phyloP scores from a whole-genome alignment of 2,888 invertebrate genomes.

The Tiliacea aurago region DNA sequence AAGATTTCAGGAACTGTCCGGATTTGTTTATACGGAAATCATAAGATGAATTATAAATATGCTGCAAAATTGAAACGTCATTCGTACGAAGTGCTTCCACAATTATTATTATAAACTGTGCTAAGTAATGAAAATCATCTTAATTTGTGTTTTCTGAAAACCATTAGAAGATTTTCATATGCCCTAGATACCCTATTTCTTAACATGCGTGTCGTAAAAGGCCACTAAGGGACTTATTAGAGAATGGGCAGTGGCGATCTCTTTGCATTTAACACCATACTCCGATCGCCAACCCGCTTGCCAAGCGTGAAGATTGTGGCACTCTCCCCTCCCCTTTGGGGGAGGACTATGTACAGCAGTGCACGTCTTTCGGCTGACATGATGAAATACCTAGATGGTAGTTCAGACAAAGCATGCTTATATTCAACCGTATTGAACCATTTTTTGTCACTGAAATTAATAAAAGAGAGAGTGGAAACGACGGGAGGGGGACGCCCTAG shows the following conservation, averaged over 20 bases:
- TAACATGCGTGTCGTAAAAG: too few species aligned
- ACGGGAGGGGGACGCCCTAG: too few species aligned
- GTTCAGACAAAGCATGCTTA: neutral
- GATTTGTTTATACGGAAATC: slow-evolving; percentile 30
- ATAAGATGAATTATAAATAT: slow-evolving; percentile 5
- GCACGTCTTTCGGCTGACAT: too few species aligned
- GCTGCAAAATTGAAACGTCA: slow-evolving; percentile 18
- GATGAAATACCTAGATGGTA: neutral
- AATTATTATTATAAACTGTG: slow-evolving; percentile 2
- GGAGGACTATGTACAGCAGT: too few species aligned
- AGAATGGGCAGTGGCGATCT: too few species aligned
- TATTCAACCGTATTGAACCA: neutral
- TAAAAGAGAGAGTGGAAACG: too few species aligned
- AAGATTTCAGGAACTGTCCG: slow-evolving; percentile 26
- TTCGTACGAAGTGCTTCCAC: slow-evolving; percentile 9
- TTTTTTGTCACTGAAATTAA: neutral
- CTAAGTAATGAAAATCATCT: neutral
- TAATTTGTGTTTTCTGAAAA: neutral
- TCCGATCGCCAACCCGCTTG: too few species aligned
- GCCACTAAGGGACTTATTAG: too few species aligned
- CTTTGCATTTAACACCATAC: too few species aligned
- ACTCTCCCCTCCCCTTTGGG: too few species aligned
- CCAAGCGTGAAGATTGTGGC: too few species aligned
- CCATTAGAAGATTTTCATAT: neutral
- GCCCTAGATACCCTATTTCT: too few species aligned